Evolutionary conservation across 1,140 invertebrate species (phyloP), one percentile per base, ranked within the genome.

Genomic region (Micrasema minimum): DNA sequence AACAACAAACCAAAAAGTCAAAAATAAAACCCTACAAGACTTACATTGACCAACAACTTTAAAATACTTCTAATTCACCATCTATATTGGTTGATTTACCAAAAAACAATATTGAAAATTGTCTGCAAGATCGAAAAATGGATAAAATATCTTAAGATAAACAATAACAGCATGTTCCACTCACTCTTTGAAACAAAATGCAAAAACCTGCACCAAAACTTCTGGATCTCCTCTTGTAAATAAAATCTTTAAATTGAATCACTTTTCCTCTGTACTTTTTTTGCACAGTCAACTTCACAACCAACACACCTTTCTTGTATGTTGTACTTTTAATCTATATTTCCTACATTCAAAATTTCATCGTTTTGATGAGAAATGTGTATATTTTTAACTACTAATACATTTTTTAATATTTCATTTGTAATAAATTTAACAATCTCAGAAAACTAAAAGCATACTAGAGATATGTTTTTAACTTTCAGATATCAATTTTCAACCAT

Each of bases 351-450:
- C 18, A 57, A 9, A 23, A 11, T 43, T 12, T 14, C 18, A 59
- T 18, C 22, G 11, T 59, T 41, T 41, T 38, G 20, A 6, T 23
- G 35, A 43, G 38, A 59, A 48, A 10, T 59, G 12, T 64, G 61
- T 64, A 64, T 41, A 64, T 64, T 64, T 46, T 64, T 20, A 64
- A 46, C 45, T 31, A 64, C 61, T 46, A 26, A 64, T 64, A 31
- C 18, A 31, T 46, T n/a, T 45, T 64, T 31, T 64, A 26, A 26
- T 46, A 48, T 16, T 59, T 59, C 35, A 41, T 59, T 59, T 59
- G 37, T 59, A 59, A 59, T 23, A 41, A 12, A 22, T 55, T n/a
- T 31, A n/a, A 55, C 5, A 1, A 4, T 0, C 5, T 37, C 12
- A 55, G 9, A 2, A 3, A 3, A 35, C 26, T 5, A 2, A 37